Conservation (phyloP, 2,888 invertebrate genomes). For the Dichetophora obliterata region DNA sequence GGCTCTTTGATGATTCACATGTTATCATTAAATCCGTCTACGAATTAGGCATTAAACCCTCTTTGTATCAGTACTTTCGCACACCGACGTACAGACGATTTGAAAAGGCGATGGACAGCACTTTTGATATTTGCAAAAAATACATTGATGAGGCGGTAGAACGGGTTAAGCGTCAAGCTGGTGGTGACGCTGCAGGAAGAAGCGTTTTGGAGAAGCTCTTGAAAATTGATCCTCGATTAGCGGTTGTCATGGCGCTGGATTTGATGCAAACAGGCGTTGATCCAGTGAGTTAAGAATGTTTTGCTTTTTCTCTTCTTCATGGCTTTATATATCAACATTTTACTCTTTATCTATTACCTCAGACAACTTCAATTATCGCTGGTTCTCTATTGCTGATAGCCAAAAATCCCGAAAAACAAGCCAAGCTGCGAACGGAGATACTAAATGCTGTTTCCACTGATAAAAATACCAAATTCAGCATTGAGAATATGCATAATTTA, state of each 20-base stretch:
- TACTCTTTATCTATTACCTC: constrained; percentile 50
- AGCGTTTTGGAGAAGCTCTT: constrained; percentile 78
- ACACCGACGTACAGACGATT: constrained; percentile 60
- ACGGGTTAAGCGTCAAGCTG: constrained; percentile 49
- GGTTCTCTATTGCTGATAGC: constrained; percentile 71
- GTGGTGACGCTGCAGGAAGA: constrained; percentile 48
- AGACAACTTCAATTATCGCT: constrained; percentile 61
- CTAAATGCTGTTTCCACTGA: constrained; percentile 64
- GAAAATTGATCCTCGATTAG: constrained; percentile 75
- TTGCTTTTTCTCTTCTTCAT: not conserved
- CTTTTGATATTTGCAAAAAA: constrained; percentile 61
- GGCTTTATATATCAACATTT: not conserved
- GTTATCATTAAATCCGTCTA: constrained; percentile 45
- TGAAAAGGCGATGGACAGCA: constrained; percentile 59
- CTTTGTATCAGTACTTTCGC: constrained; percentile 61
- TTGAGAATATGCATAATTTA: constrained; percentile 70
- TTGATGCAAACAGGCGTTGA: constrained; percentile 81
- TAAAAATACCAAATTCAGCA: constrained; percentile 66
- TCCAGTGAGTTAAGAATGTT: constrained; percentile 71
- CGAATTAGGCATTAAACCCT: constrained; percentile 63
- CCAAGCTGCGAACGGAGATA: constrained; percentile 75
- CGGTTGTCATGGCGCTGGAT: constrained; percentile 78
- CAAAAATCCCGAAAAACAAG: constrained; percentile 75
- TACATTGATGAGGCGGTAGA: constrained; percentile 66
- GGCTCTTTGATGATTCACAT: constrained; percentile 50